Evolutionary conservation across 1,140 invertebrate species (phyloP), one percentile per base, ranked within the genome.

Genomic region (Hydropsyche tenuis): DNA sequence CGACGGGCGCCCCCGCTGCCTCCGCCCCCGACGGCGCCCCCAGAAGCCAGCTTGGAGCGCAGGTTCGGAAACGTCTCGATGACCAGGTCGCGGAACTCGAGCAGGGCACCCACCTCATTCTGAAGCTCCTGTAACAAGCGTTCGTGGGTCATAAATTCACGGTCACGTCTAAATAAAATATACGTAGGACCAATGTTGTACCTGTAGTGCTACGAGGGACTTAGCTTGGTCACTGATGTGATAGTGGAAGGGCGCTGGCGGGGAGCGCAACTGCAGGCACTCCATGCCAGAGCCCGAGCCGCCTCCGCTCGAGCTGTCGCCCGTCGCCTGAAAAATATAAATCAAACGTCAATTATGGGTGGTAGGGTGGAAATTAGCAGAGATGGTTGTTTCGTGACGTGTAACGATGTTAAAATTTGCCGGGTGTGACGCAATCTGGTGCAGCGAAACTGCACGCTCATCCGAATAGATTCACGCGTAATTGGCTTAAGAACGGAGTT

Each of bases 11-110:
- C 80, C 53, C 83, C 85, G 75, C 83, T 79, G 9, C 79, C 79
- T 64, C 81, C 79, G n/a, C 79, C 79, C 73, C 83, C 80, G 75
- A 80, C 80, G 18, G 79, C 62, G 70, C 77, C 56, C 79, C 82
- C 82, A 16, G 84, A 81, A 42, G 86, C 86, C 90, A 94, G 90
- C 86, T 94, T 94, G 79, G 89, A 90, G 80, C 92, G 89, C 80
- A 95, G 89, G 86, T 94, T 93, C 77, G 94, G 94, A 86, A 95
- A 94, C 75, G 93, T 92, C 88, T 94, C 92, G 88, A 95, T 93
- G 86, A 95, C 93, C 87, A 94, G 88, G 85, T 94, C 92, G 85
- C 93, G 91, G 82, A 95, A 95, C 84, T 94, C 93, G 82, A 95
- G 89, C 73, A 95, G 83, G 74, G 93, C 93, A 60, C 93, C 93